Percentiles rank a stretch among this genome's conserved stretches.
phyloP scores from a whole-genome alignment of 2,888 invertebrate species.

The Microctonus brassicae region DNA sequence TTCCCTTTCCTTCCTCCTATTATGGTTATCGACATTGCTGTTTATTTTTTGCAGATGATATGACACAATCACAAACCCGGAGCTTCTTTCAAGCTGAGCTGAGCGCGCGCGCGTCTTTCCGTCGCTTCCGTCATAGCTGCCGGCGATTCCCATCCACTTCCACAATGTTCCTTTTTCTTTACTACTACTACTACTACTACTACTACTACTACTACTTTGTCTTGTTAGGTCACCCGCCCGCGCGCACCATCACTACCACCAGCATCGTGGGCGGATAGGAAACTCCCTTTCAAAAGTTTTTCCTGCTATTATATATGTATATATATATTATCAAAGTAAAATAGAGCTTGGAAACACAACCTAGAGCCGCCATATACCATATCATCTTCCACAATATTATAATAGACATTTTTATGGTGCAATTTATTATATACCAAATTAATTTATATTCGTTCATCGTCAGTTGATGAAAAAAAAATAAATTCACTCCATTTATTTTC shows the following conservation, averaged over 20 bases:
- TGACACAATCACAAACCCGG: conserved; percentile 27
- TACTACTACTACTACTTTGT: conserved; percentile 5
- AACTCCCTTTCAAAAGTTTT: conserved; percentile 18
- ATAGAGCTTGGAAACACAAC: neutral
- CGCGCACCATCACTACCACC: neutral
- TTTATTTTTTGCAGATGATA: conserved; percentile 41
- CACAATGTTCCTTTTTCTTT: conserved; percentile 15
- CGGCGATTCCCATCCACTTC: conserved; percentile 20
- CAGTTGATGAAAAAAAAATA: neutral
- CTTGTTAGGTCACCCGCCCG: conserved; percentile 5
- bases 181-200: too few relatives aligned
- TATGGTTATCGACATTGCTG: conserved; percentile 42
- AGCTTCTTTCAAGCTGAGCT: conserved; percentile 16
- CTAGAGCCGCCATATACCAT: neutral
- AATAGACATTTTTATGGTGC: neutral
- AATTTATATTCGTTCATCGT: neutral
- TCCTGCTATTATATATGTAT: too few relatives aligned
- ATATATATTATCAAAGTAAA: neutral
- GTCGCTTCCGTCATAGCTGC: conserved; percentile 12
- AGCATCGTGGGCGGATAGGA: neutral
- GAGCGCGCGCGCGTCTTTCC: neutral
- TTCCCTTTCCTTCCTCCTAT: conserved; percentile 34
- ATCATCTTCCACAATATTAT: neutral
- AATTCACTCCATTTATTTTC: neutral
- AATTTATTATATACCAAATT: neutral